A percentile compares a stretch with the other conserved stretches of the same genome.
Conservation (phyloP, 35 echinoderm and acorn worm genomes). For the Anneissia japonica region DNA sequence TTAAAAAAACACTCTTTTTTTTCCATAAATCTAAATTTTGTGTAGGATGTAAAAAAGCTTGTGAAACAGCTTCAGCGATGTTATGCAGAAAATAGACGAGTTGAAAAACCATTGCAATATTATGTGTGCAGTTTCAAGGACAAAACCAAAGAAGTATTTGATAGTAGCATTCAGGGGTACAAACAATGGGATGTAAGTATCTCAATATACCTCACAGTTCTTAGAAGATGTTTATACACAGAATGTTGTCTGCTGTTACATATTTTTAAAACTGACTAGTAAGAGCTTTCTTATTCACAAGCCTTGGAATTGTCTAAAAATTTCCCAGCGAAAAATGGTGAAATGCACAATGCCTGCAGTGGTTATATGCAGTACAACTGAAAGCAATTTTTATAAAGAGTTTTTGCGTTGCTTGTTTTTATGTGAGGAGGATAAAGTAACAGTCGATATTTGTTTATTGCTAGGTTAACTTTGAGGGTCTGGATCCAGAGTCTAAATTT, state of each 20-base stretch:
- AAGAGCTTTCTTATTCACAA: neutral
- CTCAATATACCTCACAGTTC: no score
- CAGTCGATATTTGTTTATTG: neutral
- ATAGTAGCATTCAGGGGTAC: slow-evolving; percentile 45
- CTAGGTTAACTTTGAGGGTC: slow-evolving; percentile 46
- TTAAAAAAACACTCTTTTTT: no score
- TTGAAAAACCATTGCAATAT: slow-evolving; percentile 70
- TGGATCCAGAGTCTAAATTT: slow-evolving; percentile 40
- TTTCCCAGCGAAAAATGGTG: neutral
- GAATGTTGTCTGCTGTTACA: neutral
- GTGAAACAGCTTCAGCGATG: slow-evolving; percentile 88
- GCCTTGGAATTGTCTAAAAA: neutral
- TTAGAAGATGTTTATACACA: neutral
- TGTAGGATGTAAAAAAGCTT: slow-evolving; percentile 80
- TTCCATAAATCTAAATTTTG: neutral
- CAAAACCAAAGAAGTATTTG: slow-evolving; percentile 49
- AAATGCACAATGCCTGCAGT: neutral
- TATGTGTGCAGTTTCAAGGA: slow-evolving; percentile 59
- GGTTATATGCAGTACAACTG: neutral
- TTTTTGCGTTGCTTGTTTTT: no score
- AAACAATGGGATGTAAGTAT: slow-evolving; percentile 92
- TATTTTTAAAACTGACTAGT: no score
- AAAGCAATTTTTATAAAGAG: no score
- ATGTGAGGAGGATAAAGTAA: no score
- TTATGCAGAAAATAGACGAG: slow-evolving; percentile 75